Evolutionary conservation across 2,888 invertebrate genomes (phyloP).

Genomic region (Desoria tigrina): DNA sequence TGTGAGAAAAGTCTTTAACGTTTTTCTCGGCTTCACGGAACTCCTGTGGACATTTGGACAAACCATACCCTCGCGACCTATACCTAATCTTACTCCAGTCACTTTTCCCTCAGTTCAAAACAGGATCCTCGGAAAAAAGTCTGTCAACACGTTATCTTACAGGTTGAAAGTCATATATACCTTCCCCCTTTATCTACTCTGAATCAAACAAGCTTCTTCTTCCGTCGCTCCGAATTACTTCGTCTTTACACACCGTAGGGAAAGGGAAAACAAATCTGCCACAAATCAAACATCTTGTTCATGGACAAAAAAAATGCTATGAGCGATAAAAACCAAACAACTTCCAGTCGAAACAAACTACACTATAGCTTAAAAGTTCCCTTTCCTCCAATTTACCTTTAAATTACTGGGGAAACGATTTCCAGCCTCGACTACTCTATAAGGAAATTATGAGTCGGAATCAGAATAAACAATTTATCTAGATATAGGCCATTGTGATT

Average conservation of each 20-base stretch:
- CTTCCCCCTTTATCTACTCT: slow-evolving; percentile 20
- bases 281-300: slow-evolving; percentile 6
- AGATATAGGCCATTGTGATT: too few relatives aligned
- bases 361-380: too few relatives aligned
- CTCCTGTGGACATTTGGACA: slow-evolving; percentile 41
- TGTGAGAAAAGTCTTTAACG: slow-evolving; percentile 36
- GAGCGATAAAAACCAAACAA: too few relatives aligned
- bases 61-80: slow-evolving; percentile 53
- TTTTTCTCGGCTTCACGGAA: slow-evolving; percentile 24
- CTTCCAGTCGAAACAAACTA: too few relatives aligned
- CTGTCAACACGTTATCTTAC: slow-evolving; percentile 20
- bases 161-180: slow-evolving; percentile 10
- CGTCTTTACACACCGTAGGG: background rate
- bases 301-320: too few relatives aligned
- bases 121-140: slow-evolving; percentile 20
- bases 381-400: background rate
- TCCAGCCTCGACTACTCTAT: too few relatives aligned
- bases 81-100: slow-evolving; percentile 38
- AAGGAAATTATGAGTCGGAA: too few relatives aligned
- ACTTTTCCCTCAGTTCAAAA: slow-evolving; percentile 9
- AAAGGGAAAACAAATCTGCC: background rate
- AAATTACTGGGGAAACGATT: background rate
- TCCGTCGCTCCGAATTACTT: slow-evolving; percentile 19
- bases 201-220: slow-evolving; percentile 20
- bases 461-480: too few relatives aligned